Conservation (phyloP, 2,113 vertebrate genomes). For the Chionis minor region DNA sequence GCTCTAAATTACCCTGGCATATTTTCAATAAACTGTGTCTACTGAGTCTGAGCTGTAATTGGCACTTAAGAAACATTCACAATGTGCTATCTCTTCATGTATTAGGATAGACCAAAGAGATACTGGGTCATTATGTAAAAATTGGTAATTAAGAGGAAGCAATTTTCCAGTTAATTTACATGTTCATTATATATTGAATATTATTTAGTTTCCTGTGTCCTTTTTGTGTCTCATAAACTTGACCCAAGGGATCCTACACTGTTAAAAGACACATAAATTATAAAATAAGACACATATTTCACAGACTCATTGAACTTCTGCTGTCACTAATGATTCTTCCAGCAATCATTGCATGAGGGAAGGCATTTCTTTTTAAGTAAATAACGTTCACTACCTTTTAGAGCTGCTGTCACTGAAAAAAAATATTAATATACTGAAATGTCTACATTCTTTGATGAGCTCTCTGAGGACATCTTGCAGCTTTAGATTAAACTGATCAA, state of each 20-base stretch:
- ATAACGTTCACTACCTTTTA: slow-evolving; percentile 67
- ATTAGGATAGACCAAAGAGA: slow-evolving; percentile 53
- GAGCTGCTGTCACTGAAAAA: slow-evolving; percentile 48
- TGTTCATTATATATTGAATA: slow-evolving; percentile 65
- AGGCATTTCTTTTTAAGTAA: slow-evolving; percentile 69
- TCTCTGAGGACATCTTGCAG: slow-evolving; percentile 56
- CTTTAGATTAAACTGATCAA: slow-evolving; percentile 70
- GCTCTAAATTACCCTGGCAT: neutral
- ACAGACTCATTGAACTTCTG: slow-evolving; percentile 52
- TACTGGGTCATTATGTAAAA: slow-evolving; percentile 68
- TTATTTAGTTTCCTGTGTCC: slow-evolving; percentile 58
- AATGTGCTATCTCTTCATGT: slow-evolving; percentile 18
- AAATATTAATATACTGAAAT: neutral
- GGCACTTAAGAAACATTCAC: slow-evolving; percentile 53
- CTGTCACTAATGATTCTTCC: slow-evolving; percentile 58
- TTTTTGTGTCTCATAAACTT: slow-evolving; percentile 60
- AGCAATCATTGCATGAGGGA: slow-evolving; percentile 46
- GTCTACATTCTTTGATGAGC: slow-evolving; percentile 54
- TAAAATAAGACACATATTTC: slow-evolving; percentile 59
- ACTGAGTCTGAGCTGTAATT: slow-evolving; percentile 50
- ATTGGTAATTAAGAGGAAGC: slow-evolving; percentile 61
- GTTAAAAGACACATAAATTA: slow-evolving; percentile 57
- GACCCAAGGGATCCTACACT: slow-evolving; percentile 44
- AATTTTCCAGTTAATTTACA: slow-evolving; percentile 68
- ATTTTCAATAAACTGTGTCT: slow-evolving; percentile 17